phyloP scores from a whole-genome alignment of 2,797 vertebrate species.

The Lacerta bilineata region DNA sequence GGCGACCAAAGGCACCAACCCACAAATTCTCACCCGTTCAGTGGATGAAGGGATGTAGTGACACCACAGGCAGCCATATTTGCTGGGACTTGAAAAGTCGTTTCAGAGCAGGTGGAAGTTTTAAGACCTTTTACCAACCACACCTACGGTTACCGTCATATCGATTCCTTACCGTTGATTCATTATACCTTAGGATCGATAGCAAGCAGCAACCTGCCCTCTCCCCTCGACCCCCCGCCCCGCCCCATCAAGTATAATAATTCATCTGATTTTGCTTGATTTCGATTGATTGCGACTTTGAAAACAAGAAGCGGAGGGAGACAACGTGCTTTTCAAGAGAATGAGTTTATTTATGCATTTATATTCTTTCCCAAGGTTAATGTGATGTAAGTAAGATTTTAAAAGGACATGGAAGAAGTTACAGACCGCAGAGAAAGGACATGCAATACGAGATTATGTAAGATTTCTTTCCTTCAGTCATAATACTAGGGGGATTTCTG shows the following conservation, averaged over 20 bases:
- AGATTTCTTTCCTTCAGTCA: neutral
- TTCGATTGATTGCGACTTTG: neutral
- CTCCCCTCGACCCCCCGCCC: neutral
- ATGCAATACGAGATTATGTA: neutral
- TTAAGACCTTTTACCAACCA: too few species aligned
- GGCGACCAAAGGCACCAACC: neutral
- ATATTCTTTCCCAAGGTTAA: constrained; percentile 31
- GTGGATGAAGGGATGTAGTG: neutral
- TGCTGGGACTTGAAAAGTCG: neutral
- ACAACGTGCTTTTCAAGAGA: constrained; percentile 51
- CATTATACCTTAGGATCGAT: neutral
- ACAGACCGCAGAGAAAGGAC: neutral
- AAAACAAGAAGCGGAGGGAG: constrained; percentile 38
- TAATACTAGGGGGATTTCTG: neutral
- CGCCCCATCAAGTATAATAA: neutral
- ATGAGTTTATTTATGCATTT: constrained; percentile 66
- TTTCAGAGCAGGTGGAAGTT: neutral
- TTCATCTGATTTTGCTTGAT: neutral
- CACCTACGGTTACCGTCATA: too few species aligned
- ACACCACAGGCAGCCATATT: neutral
- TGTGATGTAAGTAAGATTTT: constrained; percentile 51
- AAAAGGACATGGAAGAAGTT: neutral
- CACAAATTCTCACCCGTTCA: neutral
- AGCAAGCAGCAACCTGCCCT: neutral
- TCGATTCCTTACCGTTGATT: too few species aligned